These are phyloP conservation scores for Sebastes nivosus DNA, from an alignment of 2,797 vertebrate species.

Conservation along the genomic window DNA sequence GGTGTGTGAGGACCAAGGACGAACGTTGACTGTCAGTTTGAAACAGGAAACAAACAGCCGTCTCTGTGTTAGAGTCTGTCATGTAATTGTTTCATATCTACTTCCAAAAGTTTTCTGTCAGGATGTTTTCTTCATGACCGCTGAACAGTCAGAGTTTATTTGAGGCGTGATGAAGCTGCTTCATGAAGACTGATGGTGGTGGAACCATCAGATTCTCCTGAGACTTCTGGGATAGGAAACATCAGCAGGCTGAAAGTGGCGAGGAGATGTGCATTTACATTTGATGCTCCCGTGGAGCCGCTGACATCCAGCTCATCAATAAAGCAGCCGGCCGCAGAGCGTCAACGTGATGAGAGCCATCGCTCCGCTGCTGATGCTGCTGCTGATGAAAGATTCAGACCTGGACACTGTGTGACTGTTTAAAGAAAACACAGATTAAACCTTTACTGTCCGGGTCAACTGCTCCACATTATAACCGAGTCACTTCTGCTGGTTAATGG, in stretches of 20 bases:
- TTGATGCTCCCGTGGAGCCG: not conserved
- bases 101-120: not conserved
- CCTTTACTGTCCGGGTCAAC: not conserved
- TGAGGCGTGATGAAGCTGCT: not conserved
- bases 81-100: too few relatives aligned
- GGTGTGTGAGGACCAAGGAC: too few relatives aligned
- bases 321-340: slow-evolving; percentile 23
- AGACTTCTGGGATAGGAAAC: not conserved
- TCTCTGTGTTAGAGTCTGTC: too few relatives aligned
- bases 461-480: not conserved
- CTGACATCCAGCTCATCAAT: slow-evolving; percentile 36
- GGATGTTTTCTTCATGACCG: not conserved
- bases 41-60: not conserved
- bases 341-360: not conserved
- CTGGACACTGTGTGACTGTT: not conserved
- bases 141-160: not conserved
- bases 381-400: slow-evolving; percentile 38
- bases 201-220: not conserved
- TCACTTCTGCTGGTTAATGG: not conserved
- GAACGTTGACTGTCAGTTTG: not conserved
- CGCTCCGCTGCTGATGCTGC: not conserved
- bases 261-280: not conserved
- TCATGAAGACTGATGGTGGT: not conserved
- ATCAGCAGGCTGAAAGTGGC: not conserved
- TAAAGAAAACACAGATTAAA: not conserved